Percentiles rank a stretch among this genome's conserved stretches.
Conservation (phyloP, 1,140 invertebrate species). For the Leptopilina boulardi region DNA sequence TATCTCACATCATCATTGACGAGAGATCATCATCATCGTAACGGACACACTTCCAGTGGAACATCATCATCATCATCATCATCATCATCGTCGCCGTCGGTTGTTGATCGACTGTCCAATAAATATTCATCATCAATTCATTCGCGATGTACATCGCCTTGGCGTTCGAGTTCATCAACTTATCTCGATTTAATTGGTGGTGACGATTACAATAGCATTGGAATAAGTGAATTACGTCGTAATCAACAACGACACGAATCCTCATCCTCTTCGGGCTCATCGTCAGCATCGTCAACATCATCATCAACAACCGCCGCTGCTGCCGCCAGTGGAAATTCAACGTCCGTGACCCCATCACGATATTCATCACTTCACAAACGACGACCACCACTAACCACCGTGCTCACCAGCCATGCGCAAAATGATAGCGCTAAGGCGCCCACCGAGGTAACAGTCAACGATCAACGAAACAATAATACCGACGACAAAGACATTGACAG, state of each 20-base stretch:
- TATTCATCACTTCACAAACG: constrained; percentile 51
- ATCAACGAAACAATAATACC: constrained; percentile 43
- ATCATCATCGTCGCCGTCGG: not conserved
- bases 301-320: too few relatives aligned
- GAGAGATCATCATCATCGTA: constrained; percentile 23
- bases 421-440: constrained; percentile 53
- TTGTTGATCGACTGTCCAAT: constrained; percentile 1
- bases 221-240: not conserved
- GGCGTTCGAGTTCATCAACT: constrained; percentile 32
- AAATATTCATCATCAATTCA: constrained; percentile 38
- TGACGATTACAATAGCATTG: constrained; percentile 50
- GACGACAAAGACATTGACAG: constrained; percentile 50
- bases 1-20: constrained; percentile 46
- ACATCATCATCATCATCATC: constrained; percentile 43
- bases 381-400: constrained; percentile 52
- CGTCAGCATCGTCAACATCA: constrained; percentile 47
- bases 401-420: constrained; percentile 55
- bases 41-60: not conserved
- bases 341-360: constrained; percentile 50
- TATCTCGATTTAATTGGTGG: constrained; percentile 55
- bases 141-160: constrained; percentile 15
- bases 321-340: too few relatives aligned
- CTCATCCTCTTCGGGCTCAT: constrained; percentile 36
- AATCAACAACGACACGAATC: constrained; percentile 55
- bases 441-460: constrained; percentile 63